A percentile compares a stretch with the other conserved stretches of the same genome.
Evolutionary conservation across 2,888 invertebrate genomes (phyloP).

Genomic region (Drosophila pseudotalamancana): DNA sequence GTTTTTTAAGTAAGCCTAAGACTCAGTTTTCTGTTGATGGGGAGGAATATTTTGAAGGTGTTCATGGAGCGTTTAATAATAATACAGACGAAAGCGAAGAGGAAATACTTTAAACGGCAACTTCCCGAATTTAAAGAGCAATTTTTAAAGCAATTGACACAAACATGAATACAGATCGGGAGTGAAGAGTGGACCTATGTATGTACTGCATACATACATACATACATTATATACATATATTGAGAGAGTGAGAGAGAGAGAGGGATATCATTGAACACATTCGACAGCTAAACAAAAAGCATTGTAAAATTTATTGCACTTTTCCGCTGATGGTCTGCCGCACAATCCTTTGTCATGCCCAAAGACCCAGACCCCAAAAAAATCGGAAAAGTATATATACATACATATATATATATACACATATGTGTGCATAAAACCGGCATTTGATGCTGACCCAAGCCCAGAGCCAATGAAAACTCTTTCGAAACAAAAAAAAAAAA

Average conservation of each 20-base stretch:
- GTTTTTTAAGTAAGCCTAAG: too few relatives aligned
- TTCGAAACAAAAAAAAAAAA: conserved; percentile 45
- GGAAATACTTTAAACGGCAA: conserved; percentile 48
- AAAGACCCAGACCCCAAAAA: conserved; percentile 40
- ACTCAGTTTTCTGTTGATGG: neutral
- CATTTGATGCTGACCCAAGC: conserved; percentile 47
- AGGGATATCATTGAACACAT: conserved; percentile 70
- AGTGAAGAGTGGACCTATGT: conserved; percentile 25
- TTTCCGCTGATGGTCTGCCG: conserved; percentile 59
- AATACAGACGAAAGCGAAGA: conserved; percentile 14
- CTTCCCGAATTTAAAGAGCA: conserved; percentile 65
- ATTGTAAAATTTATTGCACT: conserved; percentile 73
- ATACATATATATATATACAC: neutral
- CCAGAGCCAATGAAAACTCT: conserved; percentile 70
- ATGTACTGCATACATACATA: too few relatives aligned
- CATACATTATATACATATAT: too few relatives aligned
- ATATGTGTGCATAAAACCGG: conserved; percentile 11
- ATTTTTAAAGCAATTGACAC: conserved; percentile 47
- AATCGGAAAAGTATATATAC: conserved; percentile 1
- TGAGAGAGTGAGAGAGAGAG: neutral
- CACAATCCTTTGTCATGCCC: conserved; percentile 65
- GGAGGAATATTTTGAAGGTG: neutral
- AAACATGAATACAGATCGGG: conserved; percentile 66
- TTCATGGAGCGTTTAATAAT: conserved; percentile 50
- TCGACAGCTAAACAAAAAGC: conserved; percentile 56